These are phyloP conservation scores for Coronaproctus castanopsis DNA, from an alignment of 2,888 invertebrate genomes.

Conservation along the genomic window DNA sequence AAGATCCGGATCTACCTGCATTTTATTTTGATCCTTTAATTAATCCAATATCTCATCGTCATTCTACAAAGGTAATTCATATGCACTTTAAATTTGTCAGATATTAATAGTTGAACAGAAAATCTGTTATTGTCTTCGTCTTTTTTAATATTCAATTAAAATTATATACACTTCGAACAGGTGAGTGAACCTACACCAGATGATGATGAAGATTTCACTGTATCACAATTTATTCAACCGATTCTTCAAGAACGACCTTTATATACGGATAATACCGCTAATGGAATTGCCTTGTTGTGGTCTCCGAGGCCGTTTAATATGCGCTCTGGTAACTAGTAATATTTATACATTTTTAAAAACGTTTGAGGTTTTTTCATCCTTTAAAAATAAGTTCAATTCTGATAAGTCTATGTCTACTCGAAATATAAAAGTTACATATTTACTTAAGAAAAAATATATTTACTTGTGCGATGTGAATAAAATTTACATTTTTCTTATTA, in stretches of 20 bases:
- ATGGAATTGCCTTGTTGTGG: slow-evolving; percentile 91
- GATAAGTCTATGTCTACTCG: background rate
- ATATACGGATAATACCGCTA: slow-evolving; percentile 96
- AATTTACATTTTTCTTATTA: no score
- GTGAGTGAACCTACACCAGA: slow-evolving; percentile 70
- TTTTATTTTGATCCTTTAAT: slow-evolving; percentile 99
- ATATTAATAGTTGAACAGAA: background rate
- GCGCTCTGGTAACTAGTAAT: slow-evolving; percentile 45
- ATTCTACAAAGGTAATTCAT: slow-evolving; percentile 49
- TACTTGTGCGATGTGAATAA: no score
- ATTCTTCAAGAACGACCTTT: slow-evolving; percentile 86
- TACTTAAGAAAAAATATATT: no score
- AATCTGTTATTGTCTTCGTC: slow-evolving; percentile 2
- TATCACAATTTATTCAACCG: slow-evolving; percentile 77
- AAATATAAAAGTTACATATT: background rate
- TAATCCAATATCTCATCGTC: slow-evolving; percentile 93
- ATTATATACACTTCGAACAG: slow-evolving; percentile 23
- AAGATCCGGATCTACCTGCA: slow-evolving; percentile 97
- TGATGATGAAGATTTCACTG: slow-evolving; percentile 80
- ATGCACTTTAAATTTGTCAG: background rate
- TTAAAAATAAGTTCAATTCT: background rate
- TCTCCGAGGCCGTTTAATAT: slow-evolving; percentile 95
- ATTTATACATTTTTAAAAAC: no score
- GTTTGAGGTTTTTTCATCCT: background rate
- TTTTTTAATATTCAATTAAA: slow-evolving; percentile 1